Evolutionary conservation across 1,140 invertebrate genomes (phyloP), one percentile per base, ranked within the genome.

Genomic region (Rhyacophila brunnea): DNA sequence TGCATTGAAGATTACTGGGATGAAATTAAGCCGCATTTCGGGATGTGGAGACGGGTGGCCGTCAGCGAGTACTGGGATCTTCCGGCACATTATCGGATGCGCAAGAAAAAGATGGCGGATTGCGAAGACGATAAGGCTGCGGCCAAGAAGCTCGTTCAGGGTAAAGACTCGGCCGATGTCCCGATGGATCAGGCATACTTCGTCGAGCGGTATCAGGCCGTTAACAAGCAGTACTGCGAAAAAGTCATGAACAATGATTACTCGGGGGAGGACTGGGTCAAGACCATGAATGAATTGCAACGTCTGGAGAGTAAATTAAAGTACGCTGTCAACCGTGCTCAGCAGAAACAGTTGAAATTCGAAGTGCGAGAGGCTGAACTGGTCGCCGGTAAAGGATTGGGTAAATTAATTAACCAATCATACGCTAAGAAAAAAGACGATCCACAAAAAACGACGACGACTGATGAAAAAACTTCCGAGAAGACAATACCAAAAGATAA

Each of bases 361-460:
- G 68, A 65, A 15, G 71, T 74, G 0, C 72, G 73, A 50, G 77
- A 77, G 67, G 74, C 73, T 0, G 75, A 79, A 67, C 72, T 79
- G 2, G 38, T 78, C 13, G 77, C 71, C 9, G 75, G 73, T 0
- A 76, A 72, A 60, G 75, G 75, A 1, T 59, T 79, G 1, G 77
- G 74, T 46, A 78, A 77, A 60, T 72, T 79, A 4, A 77, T 79
- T 20, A 70, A 70, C 0, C 74, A 75, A 65, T 46, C 35, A 42
- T 55, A 42, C 0, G 23, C 51, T 13, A 46, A 45, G 32, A 72
- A 47, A 67, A 69, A 6, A 68, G 70, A 62, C 46, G 50, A 53
- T 19, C 49, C 47, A 2, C 66, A 59, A 48, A 52, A 28, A 9
- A n/a, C n/a, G n/a, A n/a, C n/a, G n/a, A 36, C n/a, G n/a, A 36